Base-by-base conservation (phyloP, 2,113 vertebrate genomes). In the Crotalus helleri region DNA sequence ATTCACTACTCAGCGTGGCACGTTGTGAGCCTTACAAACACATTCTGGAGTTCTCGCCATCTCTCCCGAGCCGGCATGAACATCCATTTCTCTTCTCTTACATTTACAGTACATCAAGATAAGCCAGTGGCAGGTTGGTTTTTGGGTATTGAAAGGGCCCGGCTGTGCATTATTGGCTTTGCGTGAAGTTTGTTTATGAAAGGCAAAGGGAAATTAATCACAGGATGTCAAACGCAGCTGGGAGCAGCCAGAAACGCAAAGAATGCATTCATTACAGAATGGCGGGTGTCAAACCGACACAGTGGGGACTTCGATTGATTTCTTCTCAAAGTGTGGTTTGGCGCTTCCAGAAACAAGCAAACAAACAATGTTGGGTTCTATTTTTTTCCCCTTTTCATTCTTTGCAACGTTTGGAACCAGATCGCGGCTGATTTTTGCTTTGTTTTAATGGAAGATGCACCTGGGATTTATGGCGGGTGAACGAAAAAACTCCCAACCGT, bases 191-290 rank as follows among this genome's bases (percentile, higher is more conserved):
- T 97, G 96, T 97, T 97, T 97, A 96, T 95, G 95, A 94, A 95
- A 97, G 96, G 97, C 96, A 97, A 51, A 94, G 97, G 94, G 93
- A 69, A 96, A 97, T 97, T 97, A 97, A 97, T 97, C 97, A 96
- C 74, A 15, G 54, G 94, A 87, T 94, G 94, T 90, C 95, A 94
- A 53, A 91, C 58, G 21, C 44, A 3, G 81, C 90, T 92, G 95
- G 94, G 96, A 92, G 95, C 90, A 93, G 55, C 95, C 95, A 94
- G 96, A 96, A 96, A 95, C 91, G 95, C 94, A 94, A 93, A 95
- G 95, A 95, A 97, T 96, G 95, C 96, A 97, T 96, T 97, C 95
- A 95, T 96, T 96, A 94, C 90, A 91, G 92, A 94, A 95, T 96
- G 95, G 87, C 92, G 94, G 94, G 95, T 95, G 97, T 95, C 96